These are phyloP conservation scores for Dusona sp. DNA, from an alignment of 2,888 invertebrate genomes.

Conservation along the genomic window DNA sequence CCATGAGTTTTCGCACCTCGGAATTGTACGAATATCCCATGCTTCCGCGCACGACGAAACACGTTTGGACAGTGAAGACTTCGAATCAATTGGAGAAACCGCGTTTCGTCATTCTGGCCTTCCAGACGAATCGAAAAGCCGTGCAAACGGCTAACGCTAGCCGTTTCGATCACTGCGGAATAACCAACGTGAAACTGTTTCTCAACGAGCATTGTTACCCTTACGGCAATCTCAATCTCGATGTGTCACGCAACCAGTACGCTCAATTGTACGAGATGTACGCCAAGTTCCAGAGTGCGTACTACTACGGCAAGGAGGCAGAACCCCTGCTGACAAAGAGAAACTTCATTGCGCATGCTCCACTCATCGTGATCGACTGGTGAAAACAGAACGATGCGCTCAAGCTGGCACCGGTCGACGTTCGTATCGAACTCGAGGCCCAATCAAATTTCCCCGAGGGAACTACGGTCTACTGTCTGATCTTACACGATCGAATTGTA, in stretches of 20 bases:
- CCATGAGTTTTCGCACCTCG: conserved; percentile 78
- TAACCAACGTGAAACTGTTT: neutral
- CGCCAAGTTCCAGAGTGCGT: conserved; percentile 64
- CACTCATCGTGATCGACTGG: too few relatives aligned
- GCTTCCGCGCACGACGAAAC: too few relatives aligned
- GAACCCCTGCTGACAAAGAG: conserved; percentile 31
- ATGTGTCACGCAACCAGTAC: too few relatives aligned
- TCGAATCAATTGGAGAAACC: conserved; percentile 64
- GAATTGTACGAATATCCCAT: conserved; percentile 80
- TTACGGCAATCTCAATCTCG: too few relatives aligned
- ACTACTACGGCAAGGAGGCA: conserved; percentile 16
- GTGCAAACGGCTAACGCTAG: too few relatives aligned
- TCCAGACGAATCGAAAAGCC: conserved; percentile 64
- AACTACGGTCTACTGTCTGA: neutral
- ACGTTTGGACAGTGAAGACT: conserved; percentile 78
- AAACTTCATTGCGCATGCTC: too few relatives aligned
- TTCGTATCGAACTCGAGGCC: conserved; percentile 25
- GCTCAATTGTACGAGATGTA: too few relatives aligned
- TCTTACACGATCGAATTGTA: neutral
- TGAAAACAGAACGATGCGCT: conserved; percentile 8
- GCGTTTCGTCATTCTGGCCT: conserved; percentile 42
- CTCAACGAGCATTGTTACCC: conserved; percentile 40
- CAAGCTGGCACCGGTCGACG: conserved; percentile 23
- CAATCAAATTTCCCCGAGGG: conserved; percentile 4
- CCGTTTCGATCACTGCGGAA: too few relatives aligned